Evolutionary conservation across 2,888 invertebrate genomes (phyloP).

Genomic region (Arrhopalites spinosus): DNA sequence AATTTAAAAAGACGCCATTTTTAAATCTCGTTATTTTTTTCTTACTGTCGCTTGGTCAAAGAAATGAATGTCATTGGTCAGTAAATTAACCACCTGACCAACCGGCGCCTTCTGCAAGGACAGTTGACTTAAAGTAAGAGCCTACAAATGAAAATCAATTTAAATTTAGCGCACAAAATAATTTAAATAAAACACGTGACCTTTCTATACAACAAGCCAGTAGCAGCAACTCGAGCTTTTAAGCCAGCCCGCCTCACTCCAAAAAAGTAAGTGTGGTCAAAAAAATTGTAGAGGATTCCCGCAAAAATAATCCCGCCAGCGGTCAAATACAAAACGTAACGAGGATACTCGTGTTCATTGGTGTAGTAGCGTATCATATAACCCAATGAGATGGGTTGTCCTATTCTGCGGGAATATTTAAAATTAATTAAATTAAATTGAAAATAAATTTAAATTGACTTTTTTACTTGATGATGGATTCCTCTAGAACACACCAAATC

Average conservation of each 20-base stretch:
- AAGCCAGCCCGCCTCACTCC: slow-evolving; percentile 72
- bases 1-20: too few relatives aligned
- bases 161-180: too few relatives aligned
- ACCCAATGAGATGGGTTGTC: slow-evolving; percentile 50
- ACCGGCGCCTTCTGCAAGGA: slow-evolving; percentile 84
- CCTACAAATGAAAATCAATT: slow-evolving; percentile 61
- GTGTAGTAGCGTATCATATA: slow-evolving; percentile 51
- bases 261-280: slow-evolving; percentile 64
- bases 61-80: slow-evolving; percentile 92
- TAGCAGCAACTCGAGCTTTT: slow-evolving; percentile 79
- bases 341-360: slow-evolving; percentile 3
- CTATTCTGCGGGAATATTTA: slow-evolving; percentile 22
- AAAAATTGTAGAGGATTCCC: slow-evolving; percentile 40
- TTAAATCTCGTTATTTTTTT: too few relatives aligned
- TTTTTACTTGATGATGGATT: slow-evolving; percentile 41
- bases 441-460: background rate
- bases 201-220: slow-evolving; percentile 84
- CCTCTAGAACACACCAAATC: slow-evolving; percentile 59
- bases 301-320: slow-evolving; percentile 57
- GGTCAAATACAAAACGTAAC: slow-evolving; percentile 55
- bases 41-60: slow-evolving; percentile 79
- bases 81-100: slow-evolving; percentile 91
- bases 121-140: slow-evolving; percentile 75
- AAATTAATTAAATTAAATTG: background rate
- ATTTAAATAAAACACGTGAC: too few relatives aligned